Base-by-base conservation (phyloP, 2,888 invertebrate genomes). In the Agonopterix heracliana region DNA sequence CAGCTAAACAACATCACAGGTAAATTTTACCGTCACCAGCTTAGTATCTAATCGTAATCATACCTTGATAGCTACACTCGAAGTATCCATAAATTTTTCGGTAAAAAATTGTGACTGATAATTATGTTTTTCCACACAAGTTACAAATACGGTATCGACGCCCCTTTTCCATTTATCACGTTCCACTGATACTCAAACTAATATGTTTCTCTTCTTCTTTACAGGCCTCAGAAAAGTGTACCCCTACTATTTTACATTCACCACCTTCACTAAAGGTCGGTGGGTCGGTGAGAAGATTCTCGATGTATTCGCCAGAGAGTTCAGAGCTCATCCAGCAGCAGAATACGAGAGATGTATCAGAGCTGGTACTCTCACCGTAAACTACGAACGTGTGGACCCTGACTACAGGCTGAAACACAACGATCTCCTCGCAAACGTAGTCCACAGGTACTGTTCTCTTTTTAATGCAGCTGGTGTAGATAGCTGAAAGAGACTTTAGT, bases 241-340 rank as follows among this genome's bases (percentile, higher is more conserved):
- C 79, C 98, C 98, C 0, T 98, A 98, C 89, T 96, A 96, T 86
- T 98, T 97, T 89, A 97, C 96, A 54, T 98, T 98, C 87, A 96
- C 96, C 55, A 97, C 98, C 40, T 98, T 96, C 88, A 97, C 97
- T 54, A 98, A 98, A 88, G 97, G 97, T 8, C 91, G 98, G 66
- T 98, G 98, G 98, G 96, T 97, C 2, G 98, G 97, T 3, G 96
- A 96, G 80, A 94, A 94, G 75, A 95, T 98, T 61, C 89, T 96
- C 59, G 97, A 98, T 70, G 96, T 98, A 14, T 98, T 98, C 82
- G 94, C 95, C 8, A 90, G 95, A 50, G 98, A 98, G 85, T 98
- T 98, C 80, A 90, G 97, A 41, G 96, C 96, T n/a, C 96, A 97
- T 81, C 96, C 97, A 0, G 95, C 95, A 0, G 96, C 96, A 59